Percentiles rank a stretch among this genome's conserved stretches.
Conservation (phyloP, 35 echinoderm and acorn worm species). For the Patiria miniata region DNA sequence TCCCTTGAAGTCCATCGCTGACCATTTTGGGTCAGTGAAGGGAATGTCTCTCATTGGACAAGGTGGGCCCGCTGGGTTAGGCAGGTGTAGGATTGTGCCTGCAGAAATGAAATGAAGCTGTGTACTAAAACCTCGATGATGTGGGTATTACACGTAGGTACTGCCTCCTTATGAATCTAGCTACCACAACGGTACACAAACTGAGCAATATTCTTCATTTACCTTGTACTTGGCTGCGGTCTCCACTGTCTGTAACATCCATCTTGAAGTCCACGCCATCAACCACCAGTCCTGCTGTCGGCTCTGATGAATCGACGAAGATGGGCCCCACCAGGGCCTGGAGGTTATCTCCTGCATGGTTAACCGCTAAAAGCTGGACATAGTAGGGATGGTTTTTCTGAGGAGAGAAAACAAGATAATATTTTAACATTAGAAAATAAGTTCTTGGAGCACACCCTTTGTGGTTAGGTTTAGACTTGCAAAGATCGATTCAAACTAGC, state of each 20-base stretch:
- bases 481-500: no score
- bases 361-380: slow-evolving; percentile 32
- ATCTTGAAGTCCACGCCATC: slow-evolving; percentile 45
- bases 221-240: slow-evolving; percentile 25
- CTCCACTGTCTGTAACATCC: neutral
- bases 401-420: neutral
- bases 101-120: neutral
- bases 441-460: neutral
- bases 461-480: no score
- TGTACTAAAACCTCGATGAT: no score
- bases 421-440: neutral
- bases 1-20: neutral
- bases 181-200: neutral
- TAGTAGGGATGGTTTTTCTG: slow-evolving; percentile 39
- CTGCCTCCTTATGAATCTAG: no score
- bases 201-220: neutral
- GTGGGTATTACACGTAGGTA: no score
- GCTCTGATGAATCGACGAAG: slow-evolving; percentile 23
- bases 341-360: slow-evolving; percentile 27
- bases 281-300: slow-evolving; percentile 27
- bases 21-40: slow-evolving; percentile 29
- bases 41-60: neutral
- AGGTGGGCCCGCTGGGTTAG: neutral
- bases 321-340: slow-evolving; percentile 1
- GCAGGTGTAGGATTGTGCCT: slow-evolving; percentile 40